Conservation (phyloP, 2,888 invertebrate species). For the Erebia ligea region DNA sequence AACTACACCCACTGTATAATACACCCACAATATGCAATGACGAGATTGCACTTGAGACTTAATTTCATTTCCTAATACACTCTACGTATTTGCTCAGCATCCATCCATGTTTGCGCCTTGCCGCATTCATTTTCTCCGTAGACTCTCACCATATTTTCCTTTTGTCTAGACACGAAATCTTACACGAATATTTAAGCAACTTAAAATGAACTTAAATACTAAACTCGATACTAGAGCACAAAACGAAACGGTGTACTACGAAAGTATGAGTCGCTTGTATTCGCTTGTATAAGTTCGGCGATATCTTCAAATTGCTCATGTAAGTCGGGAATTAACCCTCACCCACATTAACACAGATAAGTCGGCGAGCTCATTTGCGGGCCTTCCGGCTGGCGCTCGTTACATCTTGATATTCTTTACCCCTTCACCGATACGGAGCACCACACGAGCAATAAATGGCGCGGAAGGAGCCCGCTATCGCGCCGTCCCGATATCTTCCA, state of each 20-base stretch:
- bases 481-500: conserved; percentile 80
- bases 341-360: conserved; percentile 82
- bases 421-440: conserved; percentile 78
- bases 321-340: conserved; percentile 82
- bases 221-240: conserved; percentile 27
- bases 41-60: conserved; percentile 70
- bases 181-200: conserved; percentile 74
- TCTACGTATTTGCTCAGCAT: conserved; percentile 70
- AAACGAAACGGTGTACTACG: conserved; percentile 47
- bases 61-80: conserved; percentile 80
- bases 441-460: conserved; percentile 83
- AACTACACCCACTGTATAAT: conserved; percentile 34
- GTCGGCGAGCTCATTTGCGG: conserved; percentile 83
- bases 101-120: conserved; percentile 72
- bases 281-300: conserved; percentile 52
- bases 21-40: conserved; percentile 56
- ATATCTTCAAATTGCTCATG: conserved; percentile 81
- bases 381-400: conserved; percentile 81
- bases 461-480: conserved; percentile 81
- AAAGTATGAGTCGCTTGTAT: conserved; percentile 51
- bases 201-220: conserved; percentile 32
- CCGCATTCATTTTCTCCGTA: conserved; percentile 73
- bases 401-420: conserved; percentile 84
- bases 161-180: conserved; percentile 83
- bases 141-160: conserved; percentile 77